Percentiles rank a stretch among this genome's conserved stretches.
Conservation (phyloP, 2,113 vertebrate species). For the Himantopus leucocephalus region DNA sequence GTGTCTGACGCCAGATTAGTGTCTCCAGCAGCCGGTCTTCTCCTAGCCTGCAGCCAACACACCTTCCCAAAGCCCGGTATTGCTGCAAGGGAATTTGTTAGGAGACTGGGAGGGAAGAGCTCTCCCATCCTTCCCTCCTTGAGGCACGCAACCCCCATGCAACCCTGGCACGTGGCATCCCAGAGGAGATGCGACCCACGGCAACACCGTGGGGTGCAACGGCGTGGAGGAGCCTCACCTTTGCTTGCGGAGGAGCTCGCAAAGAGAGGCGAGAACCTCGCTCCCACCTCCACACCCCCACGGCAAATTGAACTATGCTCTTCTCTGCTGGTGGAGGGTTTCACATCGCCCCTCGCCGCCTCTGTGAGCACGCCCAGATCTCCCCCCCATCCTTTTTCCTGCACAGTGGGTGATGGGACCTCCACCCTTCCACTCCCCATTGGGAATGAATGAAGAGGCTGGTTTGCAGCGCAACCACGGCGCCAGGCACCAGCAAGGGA, state of each 20-base stretch:
- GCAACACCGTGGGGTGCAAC: not conserved
- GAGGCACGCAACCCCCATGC: accelerated
- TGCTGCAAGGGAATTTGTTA: not conserved
- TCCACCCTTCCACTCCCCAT: not conserved
- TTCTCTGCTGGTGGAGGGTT: not conserved
- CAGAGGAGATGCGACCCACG: not conserved
- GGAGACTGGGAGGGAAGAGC: not conserved
- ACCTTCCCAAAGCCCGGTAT: not conserved
- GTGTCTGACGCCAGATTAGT: not conserved
- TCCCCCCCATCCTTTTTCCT: not conserved
- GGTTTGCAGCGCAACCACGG: not conserved
- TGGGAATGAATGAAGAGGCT: accelerated
- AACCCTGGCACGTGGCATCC: not conserved
- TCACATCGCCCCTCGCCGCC: accelerated
- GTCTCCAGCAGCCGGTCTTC: not conserved
- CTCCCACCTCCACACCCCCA: not conserved
- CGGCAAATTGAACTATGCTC: not conserved
- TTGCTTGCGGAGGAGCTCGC: not conserved
- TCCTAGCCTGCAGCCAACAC: not conserved
- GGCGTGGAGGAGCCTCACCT: not conserved
- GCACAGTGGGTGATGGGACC: not conserved
- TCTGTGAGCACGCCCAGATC: accelerated
- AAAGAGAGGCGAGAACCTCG: not conserved
- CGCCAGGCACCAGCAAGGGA: not conserved
- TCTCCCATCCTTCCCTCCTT: not conserved